Percentiles rank a stretch among this genome's conserved stretches.
These are phyloP conservation scores for Chiloscyllium punctatum DNA, from an alignment of 2,797 vertebrate species.

Conservation along the genomic window DNA sequence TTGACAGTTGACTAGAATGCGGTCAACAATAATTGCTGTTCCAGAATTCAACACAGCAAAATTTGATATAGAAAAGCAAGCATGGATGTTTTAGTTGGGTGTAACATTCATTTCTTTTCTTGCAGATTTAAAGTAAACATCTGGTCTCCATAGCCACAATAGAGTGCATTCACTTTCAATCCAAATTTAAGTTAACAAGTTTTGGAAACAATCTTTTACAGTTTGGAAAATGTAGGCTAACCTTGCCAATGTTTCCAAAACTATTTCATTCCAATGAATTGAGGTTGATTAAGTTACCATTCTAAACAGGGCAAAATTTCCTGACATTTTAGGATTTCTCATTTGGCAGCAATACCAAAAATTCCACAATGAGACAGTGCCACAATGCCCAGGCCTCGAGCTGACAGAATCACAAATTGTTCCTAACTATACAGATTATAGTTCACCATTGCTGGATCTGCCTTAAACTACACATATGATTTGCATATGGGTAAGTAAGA, in stretches of 20 bases:
- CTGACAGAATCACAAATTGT: not conserved
- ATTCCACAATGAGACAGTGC: constrained; percentile 28
- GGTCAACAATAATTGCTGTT: constrained; percentile 42
- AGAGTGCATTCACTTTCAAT: constrained; percentile 58
- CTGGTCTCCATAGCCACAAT: constrained; percentile 61
- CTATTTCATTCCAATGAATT: constrained; percentile 37
- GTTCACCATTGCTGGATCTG: constrained; percentile 1
- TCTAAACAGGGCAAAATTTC: constrained; percentile 34
- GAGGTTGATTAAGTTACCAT: constrained; percentile 38
- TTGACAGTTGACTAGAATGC: constrained; percentile 32
- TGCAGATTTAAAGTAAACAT: constrained; percentile 60
- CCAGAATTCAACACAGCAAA: constrained; percentile 49
- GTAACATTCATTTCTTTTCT: constrained; percentile 51
- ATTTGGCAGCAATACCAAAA: constrained; percentile 15
- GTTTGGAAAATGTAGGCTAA: constrained; percentile 29
- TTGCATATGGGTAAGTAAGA: not conserved
- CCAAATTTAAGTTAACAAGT: constrained; percentile 58
- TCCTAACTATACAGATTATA: not conserved
- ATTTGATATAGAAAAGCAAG: constrained; percentile 57
- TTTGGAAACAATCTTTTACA: constrained; percentile 42
- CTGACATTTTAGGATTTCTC: constrained; percentile 28
- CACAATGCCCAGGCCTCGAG: not conserved
- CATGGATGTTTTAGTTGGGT: constrained; percentile 62
- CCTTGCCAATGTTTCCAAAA: constrained; percentile 32
- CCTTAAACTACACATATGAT: not conserved